Evolutionary conservation across 2,797 vertebrate species (phyloP).

Genomic region (Iguana delicatissima): DNA sequence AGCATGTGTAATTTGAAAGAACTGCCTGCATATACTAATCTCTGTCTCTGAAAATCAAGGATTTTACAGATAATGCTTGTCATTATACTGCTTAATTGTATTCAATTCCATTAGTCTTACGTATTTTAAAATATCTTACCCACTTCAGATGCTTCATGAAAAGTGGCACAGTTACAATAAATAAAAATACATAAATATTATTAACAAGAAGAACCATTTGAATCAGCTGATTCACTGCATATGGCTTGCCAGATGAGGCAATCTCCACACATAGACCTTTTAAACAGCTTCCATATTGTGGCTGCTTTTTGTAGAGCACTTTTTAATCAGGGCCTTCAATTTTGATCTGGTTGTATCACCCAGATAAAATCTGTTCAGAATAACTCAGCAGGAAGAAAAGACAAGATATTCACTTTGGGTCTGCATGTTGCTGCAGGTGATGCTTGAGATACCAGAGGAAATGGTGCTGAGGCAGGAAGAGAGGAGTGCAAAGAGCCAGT

Average conservation of each 20-base stretch:
- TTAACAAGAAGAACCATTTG: not conserved
- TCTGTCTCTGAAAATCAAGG: not conserved
- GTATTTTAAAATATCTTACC: not conserved
- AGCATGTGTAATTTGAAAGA: slow-evolving; percentile 38
- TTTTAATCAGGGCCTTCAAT: not conserved
- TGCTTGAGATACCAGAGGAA: slow-evolving; percentile 95
- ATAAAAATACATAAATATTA: not conserved
- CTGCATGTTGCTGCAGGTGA: slow-evolving; percentile 90
- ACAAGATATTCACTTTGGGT: slow-evolving; percentile 85
- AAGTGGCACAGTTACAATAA: not conserved
- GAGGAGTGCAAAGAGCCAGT: slow-evolving; percentile 92
- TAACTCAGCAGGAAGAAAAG: not conserved
- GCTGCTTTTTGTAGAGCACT: not conserved
- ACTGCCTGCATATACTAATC: not conserved
- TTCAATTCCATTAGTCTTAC: too few relatives aligned
- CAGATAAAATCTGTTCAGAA: slow-evolving; percentile 9
- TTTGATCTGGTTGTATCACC: not conserved
- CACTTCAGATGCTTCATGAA: not conserved
- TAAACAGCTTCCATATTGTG: not conserved
- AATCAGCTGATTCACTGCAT: not conserved
- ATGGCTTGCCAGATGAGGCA: not conserved
- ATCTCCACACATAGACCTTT: not conserved
- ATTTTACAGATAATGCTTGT: not conserved
- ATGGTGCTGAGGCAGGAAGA: slow-evolving; percentile 95
- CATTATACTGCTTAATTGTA: not conserved